These are phyloP conservation scores for Sterrhoptilus dennistouni DNA, from an alignment of 2,113 vertebrate species.

Conservation along the genomic window DNA sequence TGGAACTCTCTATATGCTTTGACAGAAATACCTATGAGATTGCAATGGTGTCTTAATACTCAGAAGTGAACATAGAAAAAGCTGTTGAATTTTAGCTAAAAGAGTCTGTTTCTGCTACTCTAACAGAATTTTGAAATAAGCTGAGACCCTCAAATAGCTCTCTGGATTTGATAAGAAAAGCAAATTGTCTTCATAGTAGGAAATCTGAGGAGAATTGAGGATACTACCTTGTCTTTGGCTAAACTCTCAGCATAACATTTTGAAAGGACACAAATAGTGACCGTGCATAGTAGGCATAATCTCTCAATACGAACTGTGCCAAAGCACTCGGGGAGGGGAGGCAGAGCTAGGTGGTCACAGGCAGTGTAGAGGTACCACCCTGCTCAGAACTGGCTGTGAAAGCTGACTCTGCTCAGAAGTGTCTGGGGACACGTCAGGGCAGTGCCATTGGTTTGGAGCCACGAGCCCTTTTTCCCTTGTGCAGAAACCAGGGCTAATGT, in stretches of 20 bases:
- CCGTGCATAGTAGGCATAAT: background rate
- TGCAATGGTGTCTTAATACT: background rate
- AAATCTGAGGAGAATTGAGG: background rate
- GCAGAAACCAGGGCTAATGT: background rate
- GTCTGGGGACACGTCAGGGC: rapidly evolving
- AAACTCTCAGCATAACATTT: background rate
- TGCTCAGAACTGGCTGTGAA: background rate
- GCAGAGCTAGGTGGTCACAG: background rate
- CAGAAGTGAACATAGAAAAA: background rate
- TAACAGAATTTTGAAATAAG: background rate
- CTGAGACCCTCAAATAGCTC: background rate
- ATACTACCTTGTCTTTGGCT: background rate
- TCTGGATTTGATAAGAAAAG: background rate
- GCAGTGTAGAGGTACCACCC: rapidly evolving
- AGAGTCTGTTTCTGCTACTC: background rate
- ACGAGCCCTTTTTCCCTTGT: background rate
- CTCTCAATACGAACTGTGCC: background rate
- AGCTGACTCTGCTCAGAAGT: background rate
- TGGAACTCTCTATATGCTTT: background rate
- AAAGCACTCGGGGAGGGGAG: background rate
- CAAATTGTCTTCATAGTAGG: background rate
- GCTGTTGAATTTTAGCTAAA: background rate
- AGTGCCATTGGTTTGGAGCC: rapidly evolving
- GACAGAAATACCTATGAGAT: background rate
- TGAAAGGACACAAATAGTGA: background rate